phyloP scores from a whole-genome alignment of 2,113 vertebrate genomes.

The Nansenia antarctica region DNA sequence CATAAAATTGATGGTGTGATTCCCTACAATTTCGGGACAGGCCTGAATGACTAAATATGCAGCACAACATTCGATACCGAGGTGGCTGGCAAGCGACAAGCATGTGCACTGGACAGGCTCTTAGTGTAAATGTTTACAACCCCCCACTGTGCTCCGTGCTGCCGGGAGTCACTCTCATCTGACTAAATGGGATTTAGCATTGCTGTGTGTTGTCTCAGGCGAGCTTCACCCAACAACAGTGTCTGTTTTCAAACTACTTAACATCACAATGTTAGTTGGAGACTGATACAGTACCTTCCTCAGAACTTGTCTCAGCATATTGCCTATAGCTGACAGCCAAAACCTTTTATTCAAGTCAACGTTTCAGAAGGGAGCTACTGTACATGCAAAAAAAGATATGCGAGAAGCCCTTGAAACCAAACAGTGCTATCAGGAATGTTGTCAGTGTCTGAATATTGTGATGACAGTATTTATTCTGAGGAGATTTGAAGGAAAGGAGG shows the following conservation, averaged over 20 bases:
- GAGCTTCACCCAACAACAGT: constrained; percentile 51
- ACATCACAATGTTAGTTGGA: background rate
- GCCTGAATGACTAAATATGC: constrained; percentile 83
- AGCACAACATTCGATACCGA: constrained; percentile 80
- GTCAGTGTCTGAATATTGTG: background rate
- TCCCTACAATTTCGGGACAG: constrained; percentile 82
- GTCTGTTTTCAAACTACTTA: constrained; percentile 42
- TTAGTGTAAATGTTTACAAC: constrained; percentile 85
- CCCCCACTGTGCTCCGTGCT: constrained; percentile 80
- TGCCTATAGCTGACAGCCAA: background rate
- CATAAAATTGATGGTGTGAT: constrained; percentile 82
- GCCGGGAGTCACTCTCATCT: constrained; percentile 75
- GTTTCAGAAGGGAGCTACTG: background rate
- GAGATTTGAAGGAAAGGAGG: background rate
- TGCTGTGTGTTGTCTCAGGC: constrained; percentile 64
- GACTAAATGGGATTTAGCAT: constrained; percentile 71
- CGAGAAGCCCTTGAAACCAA: background rate
- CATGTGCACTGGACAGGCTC: constrained; percentile 84
- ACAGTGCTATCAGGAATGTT: background rate
- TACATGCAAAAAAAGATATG: background rate
- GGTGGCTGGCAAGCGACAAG: constrained; percentile 78
- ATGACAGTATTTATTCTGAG: background rate
- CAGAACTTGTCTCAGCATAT: background rate
- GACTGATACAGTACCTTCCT: background rate
- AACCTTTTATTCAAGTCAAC: background rate